Conservation (phyloP, 2,113 vertebrate species). For the Neodon shergylaensis region DNA sequence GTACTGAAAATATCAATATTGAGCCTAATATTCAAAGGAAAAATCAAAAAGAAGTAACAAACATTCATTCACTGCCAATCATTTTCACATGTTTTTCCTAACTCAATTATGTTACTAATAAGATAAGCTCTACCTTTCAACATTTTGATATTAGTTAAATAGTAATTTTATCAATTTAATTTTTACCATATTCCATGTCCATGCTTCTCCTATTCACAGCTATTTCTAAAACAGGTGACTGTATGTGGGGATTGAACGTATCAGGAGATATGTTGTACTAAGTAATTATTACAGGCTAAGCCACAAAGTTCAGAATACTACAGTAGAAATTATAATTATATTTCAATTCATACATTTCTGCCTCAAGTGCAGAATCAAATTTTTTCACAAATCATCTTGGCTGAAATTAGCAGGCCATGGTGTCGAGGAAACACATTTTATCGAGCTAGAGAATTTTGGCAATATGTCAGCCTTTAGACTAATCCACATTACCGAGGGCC, state of each 20-base stretch:
- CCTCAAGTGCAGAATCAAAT: slow-evolving; percentile 25
- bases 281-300: background rate
- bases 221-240: background rate
- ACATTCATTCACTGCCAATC: background rate
- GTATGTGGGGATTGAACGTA: background rate
- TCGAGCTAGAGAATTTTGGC: background rate
- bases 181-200: background rate
- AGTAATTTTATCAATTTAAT: background rate
- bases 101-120: background rate
- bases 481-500: background rate
- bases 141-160: background rate
- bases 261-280: background rate
- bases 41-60: slow-evolving; percentile 9
- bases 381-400: background rate
- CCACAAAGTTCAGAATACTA: background rate
- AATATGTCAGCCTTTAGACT: background rate
- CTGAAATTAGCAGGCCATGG: background rate
- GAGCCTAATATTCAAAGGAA: slow-evolving; percentile 1
- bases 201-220: background rate
- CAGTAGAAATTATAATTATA: slow-evolving; percentile 33
- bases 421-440: background rate
- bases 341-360: background rate
- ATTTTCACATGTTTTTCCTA: slow-evolving; percentile 27
- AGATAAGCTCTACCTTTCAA: background rate
- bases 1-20: background rate